Evolutionary conservation across 2,113 vertebrate genomes (phyloP), one percentile per base, ranked within the genome.

Genomic region (Vulpes vulpes): DNA sequence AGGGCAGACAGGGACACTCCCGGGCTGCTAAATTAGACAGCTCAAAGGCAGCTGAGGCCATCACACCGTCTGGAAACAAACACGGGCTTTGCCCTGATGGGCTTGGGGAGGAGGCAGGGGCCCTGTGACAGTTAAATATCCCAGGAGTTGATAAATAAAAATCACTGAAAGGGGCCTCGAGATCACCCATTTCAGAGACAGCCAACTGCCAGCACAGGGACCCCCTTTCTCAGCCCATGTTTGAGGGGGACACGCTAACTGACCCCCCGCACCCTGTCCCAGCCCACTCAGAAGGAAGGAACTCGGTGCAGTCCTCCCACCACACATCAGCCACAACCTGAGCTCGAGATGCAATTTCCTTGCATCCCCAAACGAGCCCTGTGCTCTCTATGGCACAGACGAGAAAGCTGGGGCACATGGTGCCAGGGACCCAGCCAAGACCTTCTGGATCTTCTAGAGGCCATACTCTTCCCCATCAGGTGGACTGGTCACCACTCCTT

Each of bases 371-470:
- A 23, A 19, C 19, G 4, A 69, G 51, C 76, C n/a, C n/a, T 6
- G 0, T 5, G 65, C 12, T 11, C 19, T 57, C 17, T 0, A 0
- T 15, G 14, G 8, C 2, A 5, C 15, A 10, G 62, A 3, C 0
- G n/a, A 19, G 17, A 7, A 1, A 38, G 27, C 69, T 11, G 1
- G 22, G 20, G 35, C 0, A 12, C 5, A 3, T 1, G 4, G 0
- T 1, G 57, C 3, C 1, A 0, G 43, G 43, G 10, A 17, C 5
- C 23, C 0, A 1, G 59, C 60, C 6, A 0, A 7, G 91, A 9
- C 15, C 30, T 35, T 5, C 5, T 8, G 12, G 49, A 65, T 20
- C 30, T 16, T 51, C 60, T 7, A 32, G 64, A 38, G 62, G 15
- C 23, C 25, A 1, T 5, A 0, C 0, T 59, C 60, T 17, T 17